phyloP scores from a whole-genome alignment of 1,140 invertebrate species.

The Papilio xuthus region DNA sequence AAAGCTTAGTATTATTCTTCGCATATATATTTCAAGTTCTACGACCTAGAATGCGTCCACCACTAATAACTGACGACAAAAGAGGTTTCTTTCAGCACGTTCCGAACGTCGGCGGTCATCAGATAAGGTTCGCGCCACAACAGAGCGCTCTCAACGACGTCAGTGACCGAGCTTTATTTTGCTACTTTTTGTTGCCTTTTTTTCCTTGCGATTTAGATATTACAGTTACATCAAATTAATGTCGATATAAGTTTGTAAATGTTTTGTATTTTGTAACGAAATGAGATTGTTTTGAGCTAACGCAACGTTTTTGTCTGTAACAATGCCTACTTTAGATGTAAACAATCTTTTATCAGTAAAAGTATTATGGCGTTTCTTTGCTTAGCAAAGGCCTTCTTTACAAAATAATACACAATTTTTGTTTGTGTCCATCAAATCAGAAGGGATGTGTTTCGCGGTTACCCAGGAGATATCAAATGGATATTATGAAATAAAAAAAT shows the following conservation, averaged over 20 bases:
- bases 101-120: conserved; percentile 1
- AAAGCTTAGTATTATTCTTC: background rate
- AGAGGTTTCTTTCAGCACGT: conserved; percentile 9
- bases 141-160: background rate
- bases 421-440: background rate
- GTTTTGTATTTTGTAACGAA: background rate
- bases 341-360: background rate
- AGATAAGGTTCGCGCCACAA: background rate
- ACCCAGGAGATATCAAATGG: background rate
- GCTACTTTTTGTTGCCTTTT: background rate
- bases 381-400: background rate
- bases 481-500: background rate
- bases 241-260: background rate
- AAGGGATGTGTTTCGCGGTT: background rate
- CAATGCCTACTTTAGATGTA: background rate
- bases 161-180: background rate
- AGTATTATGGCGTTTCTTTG: background rate
- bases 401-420: background rate
- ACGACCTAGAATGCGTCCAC: background rate
- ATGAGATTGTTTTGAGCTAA: background rate
- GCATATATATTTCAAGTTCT: background rate
- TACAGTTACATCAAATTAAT: background rate
- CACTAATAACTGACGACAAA: conserved; percentile 13
- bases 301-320: too few species aligned
- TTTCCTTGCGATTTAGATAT: background rate